A percentile compares a stretch with the other conserved stretches of the same genome.
Conservation (phyloP, 2,797 vertebrate genomes). For the Cryptoprocta ferox region DNA sequence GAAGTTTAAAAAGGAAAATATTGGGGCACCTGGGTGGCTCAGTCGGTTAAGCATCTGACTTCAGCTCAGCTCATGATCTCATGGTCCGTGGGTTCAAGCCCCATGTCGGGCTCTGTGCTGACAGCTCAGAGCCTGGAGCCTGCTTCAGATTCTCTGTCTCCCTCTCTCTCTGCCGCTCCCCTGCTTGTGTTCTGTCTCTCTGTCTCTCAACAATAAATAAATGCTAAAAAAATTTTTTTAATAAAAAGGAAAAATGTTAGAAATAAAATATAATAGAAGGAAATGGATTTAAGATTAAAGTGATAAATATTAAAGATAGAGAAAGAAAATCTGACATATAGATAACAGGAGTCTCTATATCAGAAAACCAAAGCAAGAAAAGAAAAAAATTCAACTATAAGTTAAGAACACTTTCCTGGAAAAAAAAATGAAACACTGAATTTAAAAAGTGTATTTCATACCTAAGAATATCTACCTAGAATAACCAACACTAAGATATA, state of each 20-base stretch:
- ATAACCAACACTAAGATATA: not conserved
- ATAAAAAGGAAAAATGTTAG: not conserved
- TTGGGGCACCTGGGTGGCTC: too few relatives aligned
- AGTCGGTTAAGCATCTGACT: too few relatives aligned
- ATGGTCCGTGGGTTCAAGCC: too few relatives aligned
- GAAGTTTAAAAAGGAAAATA: not conserved
- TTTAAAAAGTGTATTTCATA: not conserved
- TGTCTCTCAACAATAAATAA: too few relatives aligned
- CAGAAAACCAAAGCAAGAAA: not conserved
- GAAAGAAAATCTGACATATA: not conserved
- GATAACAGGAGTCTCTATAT: not conserved
- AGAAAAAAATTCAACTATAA: not conserved
- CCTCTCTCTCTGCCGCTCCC: too few relatives aligned
- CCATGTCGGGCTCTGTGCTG: too few relatives aligned
- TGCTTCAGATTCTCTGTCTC: too few relatives aligned
- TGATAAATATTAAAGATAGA: not conserved
- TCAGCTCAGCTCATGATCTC: too few relatives aligned
- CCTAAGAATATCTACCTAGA: not conserved
- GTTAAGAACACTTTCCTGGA: not conserved
- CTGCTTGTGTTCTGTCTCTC: too few relatives aligned
- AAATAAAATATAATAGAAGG: constrained; percentile 16
- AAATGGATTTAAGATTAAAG: not conserved
- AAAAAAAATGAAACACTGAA: not conserved
- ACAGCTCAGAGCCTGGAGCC: too few relatives aligned
- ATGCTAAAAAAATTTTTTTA: too few relatives aligned